Percentiles rank a stretch among this genome's conserved stretches.
Conservation (phyloP, 2,797 vertebrate genomes). For the Chrosomus eos region DNA sequence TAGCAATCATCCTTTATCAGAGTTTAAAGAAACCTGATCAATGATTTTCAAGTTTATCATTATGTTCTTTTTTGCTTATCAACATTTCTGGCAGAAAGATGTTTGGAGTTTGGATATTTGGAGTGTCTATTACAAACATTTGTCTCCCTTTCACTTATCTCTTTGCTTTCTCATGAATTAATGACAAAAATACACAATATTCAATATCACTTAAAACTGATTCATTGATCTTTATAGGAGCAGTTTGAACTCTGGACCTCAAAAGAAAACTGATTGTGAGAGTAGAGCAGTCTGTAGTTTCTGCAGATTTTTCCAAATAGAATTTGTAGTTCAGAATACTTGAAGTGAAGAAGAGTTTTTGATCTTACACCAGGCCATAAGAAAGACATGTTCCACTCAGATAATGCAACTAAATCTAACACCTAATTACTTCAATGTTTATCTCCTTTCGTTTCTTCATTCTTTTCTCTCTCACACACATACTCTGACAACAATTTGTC, state of each 20-base stretch:
- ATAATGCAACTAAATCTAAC: constrained; percentile 3
- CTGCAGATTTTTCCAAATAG: background rate
- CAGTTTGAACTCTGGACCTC: constrained; percentile 21
- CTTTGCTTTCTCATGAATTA: constrained; percentile 13
- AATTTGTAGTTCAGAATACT: background rate
- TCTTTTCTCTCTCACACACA: constrained; percentile 15
- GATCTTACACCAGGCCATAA: background rate
- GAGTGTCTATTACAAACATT: constrained; percentile 4
- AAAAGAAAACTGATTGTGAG: constrained; percentile 24
- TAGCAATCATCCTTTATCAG: constrained; percentile 8
- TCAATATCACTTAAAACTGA: background rate
- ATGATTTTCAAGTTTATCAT: background rate
- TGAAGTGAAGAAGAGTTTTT: background rate
- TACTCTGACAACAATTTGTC: constrained; percentile 56
- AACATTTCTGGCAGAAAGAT: background rate
- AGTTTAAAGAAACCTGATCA: constrained; percentile 12
- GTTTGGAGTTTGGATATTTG: background rate
- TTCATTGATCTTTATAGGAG: background rate
- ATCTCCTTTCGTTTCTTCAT: constrained; percentile 32
- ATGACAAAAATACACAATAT: background rate
- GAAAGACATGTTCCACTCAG: background rate
- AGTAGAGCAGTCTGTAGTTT: background rate
- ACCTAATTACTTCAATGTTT: constrained; percentile 39
- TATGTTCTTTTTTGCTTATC: constrained; percentile 9
- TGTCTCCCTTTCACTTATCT: constrained; percentile 6